Evolutionary conservation across 2,888 invertebrate species (phyloP), one percentile per base, ranked within the genome.

Genomic region (Leptinotarsa rubiginosa): DNA sequence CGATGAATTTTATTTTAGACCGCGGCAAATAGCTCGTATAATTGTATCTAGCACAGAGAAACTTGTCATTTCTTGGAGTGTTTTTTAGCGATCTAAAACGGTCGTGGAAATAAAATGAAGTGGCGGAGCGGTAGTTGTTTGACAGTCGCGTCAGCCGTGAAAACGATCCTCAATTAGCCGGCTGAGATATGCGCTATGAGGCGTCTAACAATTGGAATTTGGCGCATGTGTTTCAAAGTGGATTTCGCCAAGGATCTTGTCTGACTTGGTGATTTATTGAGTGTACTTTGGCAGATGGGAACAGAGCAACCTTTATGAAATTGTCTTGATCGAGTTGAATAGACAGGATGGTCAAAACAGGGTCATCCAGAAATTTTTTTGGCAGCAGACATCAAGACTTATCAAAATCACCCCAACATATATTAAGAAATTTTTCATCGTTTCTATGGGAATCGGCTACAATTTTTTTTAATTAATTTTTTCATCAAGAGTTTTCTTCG

Each of bases 121-220:
- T 82, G 82, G 78, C 81, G 77, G 75, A 78, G 81, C 81, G 78
- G 82, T 77, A 81, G 84, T 83, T 85, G 86, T 87, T 87, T 87
- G 87, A 87, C 87, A 85, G 82, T 78, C 78, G 83, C 83, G 85
- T 86, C 86, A 85, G 79, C 86, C 86, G 84, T 85, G 86, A 85
- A 86, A 87, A 86, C 85, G 86, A 82, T 84, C 85, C 82, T 86
- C 86, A 87, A 87, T 87, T 87, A 87, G 85, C 84, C 83, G 86
- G 81, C 83, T 87, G 86, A 87, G 86, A 87, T 86, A 87, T 87
- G 81, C 75, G 80, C 79, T 75, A 75, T 79, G 81, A 68, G 80
- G 79, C 81, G 82, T 82, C 82, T 82, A 80, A 76, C 75, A 73
- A 74, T 76, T 80, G 82, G 83, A 83, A 84, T 84, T 18, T 62